A percentile compares a stretch with the other conserved stretches of the same genome.
These are phyloP conservation scores for Rhadinocentrus ornatus DNA, from an alignment of 2,797 vertebrate species.

Conservation along the genomic window DNA sequence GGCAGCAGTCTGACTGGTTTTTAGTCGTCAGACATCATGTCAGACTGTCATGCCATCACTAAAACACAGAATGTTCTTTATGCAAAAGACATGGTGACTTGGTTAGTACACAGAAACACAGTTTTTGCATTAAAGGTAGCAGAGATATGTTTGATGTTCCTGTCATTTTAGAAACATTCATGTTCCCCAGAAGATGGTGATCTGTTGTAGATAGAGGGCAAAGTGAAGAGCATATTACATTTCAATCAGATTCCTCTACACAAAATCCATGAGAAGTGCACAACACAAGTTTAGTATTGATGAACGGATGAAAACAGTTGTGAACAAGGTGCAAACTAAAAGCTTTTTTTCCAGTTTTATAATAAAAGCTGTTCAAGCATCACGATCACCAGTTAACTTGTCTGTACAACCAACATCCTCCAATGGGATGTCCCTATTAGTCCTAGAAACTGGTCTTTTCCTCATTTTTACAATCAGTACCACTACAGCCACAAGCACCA, in stretches of 20 bases:
- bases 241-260: background rate
- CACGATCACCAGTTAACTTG: conserved; percentile 19
- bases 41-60: conserved; percentile 8
- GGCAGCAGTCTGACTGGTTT: conserved; percentile 69
- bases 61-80: background rate
- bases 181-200: background rate
- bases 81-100: background rate
- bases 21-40: conserved; percentile 44
- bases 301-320: background rate
- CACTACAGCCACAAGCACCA: conserved; percentile 9
- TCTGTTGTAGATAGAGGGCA: background rate
- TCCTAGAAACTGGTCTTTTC: conserved; percentile 5
- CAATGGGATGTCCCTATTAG: background rate
- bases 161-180: background rate
- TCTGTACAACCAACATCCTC: conserved; percentile 24
- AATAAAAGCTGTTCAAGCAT: conserved; percentile 6
- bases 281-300: background rate
- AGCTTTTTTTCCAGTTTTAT: no score
- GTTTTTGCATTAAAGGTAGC: no score
- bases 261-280: background rate
- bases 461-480: conserved; percentile 39
- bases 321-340: background rate
- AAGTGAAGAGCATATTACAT: no score
- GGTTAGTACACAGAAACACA: background rate
- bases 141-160: background rate